phyloP scores from a whole-genome alignment of 2,888 invertebrate species.

The Heliconius charithonia region DNA sequence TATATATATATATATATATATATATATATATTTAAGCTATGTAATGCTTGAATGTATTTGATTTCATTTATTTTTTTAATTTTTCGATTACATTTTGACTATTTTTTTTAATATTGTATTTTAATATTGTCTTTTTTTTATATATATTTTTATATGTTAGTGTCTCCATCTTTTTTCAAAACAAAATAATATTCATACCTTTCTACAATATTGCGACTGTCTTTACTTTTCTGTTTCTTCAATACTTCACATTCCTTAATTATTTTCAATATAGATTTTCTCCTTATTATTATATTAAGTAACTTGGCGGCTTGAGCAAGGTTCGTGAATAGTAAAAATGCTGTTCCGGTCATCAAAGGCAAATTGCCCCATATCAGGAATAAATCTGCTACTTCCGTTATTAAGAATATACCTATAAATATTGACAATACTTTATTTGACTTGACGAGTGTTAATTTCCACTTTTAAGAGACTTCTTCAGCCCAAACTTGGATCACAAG shows the following conservation, averaged over 20 bases:
- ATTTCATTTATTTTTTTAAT: too few relatives aligned
- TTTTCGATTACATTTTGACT: too few relatives aligned
- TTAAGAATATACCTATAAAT: conserved; percentile 67
- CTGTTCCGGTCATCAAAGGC: conserved; percentile 73
- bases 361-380: conserved; percentile 76
- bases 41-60: too few relatives aligned
- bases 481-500: too few relatives aligned
- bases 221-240: conserved; percentile 50
- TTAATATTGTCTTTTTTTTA: too few relatives aligned
- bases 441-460: too few relatives aligned
- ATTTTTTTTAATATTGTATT: too few relatives aligned
- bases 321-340: conserved; percentile 77
- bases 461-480: too few relatives aligned
- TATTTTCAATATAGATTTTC: conserved; percentile 58
- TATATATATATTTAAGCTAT: too few relatives aligned
- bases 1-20: too few relatives aligned
- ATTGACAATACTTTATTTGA: background rate
- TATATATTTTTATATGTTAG: too few relatives aligned
- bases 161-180: background rate
- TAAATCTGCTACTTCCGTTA: conserved; percentile 77
- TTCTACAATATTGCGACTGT: conserved; percentile 60
- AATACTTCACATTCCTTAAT: conserved; percentile 59
- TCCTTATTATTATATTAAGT: conserved; percentile 61
- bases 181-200: conserved; percentile 57
- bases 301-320: conserved; percentile 73